These are phyloP conservation scores for Mactra quadrangularis DNA, from an alignment of 1,140 invertebrate species.

Conservation along the genomic window DNA sequence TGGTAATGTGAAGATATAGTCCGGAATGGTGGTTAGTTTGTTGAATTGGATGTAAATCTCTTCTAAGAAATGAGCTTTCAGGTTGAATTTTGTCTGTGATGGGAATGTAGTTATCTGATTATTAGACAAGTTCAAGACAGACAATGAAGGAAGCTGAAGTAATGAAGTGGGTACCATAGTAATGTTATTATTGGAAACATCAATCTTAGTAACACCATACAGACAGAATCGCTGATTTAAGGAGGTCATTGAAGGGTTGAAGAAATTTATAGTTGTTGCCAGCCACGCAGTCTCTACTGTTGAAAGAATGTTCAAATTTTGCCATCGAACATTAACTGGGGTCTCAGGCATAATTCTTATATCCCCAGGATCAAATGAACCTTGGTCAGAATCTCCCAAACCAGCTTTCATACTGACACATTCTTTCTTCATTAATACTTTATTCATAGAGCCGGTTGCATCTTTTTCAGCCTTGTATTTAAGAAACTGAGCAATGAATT, in stretches of 20 bases:
- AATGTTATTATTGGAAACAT: slow-evolving; percentile 96
- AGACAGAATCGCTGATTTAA: slow-evolving; percentile 87
- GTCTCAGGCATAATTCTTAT: slow-evolving; percentile 91
- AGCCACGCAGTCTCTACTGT: slow-evolving; percentile 91
- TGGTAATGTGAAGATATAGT: slow-evolving; percentile 92
- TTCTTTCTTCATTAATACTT: slow-evolving; percentile 62
- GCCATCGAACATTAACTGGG: slow-evolving; percentile 97
- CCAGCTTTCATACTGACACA: slow-evolving; percentile 27
- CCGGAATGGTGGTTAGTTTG: slow-evolving; percentile 91
- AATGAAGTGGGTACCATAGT: slow-evolving; percentile 91
- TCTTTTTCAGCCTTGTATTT: slow-evolving; percentile 75
- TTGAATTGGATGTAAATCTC: slow-evolving; percentile 96
- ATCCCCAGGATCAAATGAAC: slow-evolving; percentile 70
- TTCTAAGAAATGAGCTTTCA: slow-evolving; percentile 89
- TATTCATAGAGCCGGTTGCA: slow-evolving; percentile 70
- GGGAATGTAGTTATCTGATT: slow-evolving; percentile 93
- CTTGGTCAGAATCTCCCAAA: slow-evolving; percentile 54
- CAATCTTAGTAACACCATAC: slow-evolving; percentile 95
- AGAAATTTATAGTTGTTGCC: slow-evolving; percentile 83
- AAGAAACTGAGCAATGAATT: slow-evolving; percentile 87
- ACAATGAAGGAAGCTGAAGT: slow-evolving; percentile 91
- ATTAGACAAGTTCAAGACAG: slow-evolving; percentile 92
- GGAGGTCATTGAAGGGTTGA: slow-evolving; percentile 69
- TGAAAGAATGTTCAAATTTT: slow-evolving; percentile 88
- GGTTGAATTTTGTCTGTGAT: slow-evolving; percentile 61